Base-by-base conservation (phyloP, 2,113 vertebrate genomes). In the Gadus macrocephalus region DNA sequence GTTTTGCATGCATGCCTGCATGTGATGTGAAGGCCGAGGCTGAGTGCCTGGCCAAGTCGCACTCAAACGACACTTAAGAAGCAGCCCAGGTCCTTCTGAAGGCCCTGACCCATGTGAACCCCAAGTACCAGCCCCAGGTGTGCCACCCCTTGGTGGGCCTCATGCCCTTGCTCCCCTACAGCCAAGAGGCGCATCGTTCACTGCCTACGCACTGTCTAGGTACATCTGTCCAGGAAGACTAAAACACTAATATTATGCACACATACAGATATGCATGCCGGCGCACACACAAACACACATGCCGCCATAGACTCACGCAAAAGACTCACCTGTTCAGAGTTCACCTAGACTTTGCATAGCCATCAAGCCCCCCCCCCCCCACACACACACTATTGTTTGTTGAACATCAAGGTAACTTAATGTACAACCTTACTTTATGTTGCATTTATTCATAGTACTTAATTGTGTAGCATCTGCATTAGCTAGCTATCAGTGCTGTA, bases 41-140 rank as follows among this genome's bases (percentile, higher is more conserved):
- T 8, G 86, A 93, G 65, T 94, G 91, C 85, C 71, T 95, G 71
- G 89, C 90, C 2, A 70, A 75, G 22, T 93, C 90, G 53, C 86
- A 79, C 42, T 85, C 81, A 19, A 91, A 90, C 83, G 86, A 91
- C 27, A 88, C 87, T 35, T 92, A 92, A 74, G 90, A 92, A 63
- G 80, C 92, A 0, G 82, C 80, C 0, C 82, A 87, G 62, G 20
- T 79, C 75, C 82, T 96, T 63, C 64, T 95, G 78, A 90, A 93
- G 61, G 84, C 91, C 16, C 73, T 95, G 77, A 88, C 91, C 58
- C 85, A 69, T 0, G 91, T 92, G 63, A 96, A 95, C 62, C 92
- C 93, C 67, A 93, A 90, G 82, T 93, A 93, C 79, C 90, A 94
- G 78, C 89, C 85, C 38, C 92, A 94, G 66, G 92, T 95, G 14